Conservation (phyloP, 2,797 vertebrate species). For the Enteromius anoplus region DNA sequence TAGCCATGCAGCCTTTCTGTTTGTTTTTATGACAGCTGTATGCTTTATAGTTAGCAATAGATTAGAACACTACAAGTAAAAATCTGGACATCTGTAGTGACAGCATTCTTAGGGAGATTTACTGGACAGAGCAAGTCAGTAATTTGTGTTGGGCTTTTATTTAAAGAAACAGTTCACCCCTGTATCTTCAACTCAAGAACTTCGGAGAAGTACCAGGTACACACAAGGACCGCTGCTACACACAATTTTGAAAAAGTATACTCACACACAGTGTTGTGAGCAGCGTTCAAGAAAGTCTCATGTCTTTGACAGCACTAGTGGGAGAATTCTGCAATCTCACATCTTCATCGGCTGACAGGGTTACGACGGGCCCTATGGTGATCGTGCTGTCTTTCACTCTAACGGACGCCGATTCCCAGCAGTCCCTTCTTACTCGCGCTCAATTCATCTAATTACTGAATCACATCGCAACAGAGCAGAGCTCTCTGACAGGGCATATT, state of each 20-base stretch:
- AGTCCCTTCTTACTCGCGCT: not conserved
- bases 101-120: too few relatives aligned
- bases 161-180: too few relatives aligned
- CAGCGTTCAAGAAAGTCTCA: not conserved
- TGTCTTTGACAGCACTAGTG: constrained; percentile 2
- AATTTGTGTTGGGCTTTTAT: too few relatives aligned
- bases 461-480: not conserved
- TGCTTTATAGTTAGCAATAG: too few relatives aligned
- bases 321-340: not conserved
- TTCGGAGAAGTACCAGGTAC: not conserved
- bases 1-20: too few relatives aligned
- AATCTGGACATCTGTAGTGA: too few relatives aligned
- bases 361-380: not conserved
- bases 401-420: not conserved
- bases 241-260: not conserved
- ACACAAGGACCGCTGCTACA: too few relatives aligned
- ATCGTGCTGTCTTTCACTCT: constrained; percentile 11
- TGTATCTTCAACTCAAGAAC: too few relatives aligned
- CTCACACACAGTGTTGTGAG: not conserved
- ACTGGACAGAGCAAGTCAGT: too few relatives aligned
- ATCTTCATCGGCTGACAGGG: not conserved
- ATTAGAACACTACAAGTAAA: too few relatives aligned
- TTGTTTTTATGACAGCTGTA: too few relatives aligned
- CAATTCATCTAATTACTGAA: constrained; percentile 13
- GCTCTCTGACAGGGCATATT: constrained; percentile 9